Conservation (phyloP, 1,140 invertebrate species). For the Zaprionus africanus region DNA sequence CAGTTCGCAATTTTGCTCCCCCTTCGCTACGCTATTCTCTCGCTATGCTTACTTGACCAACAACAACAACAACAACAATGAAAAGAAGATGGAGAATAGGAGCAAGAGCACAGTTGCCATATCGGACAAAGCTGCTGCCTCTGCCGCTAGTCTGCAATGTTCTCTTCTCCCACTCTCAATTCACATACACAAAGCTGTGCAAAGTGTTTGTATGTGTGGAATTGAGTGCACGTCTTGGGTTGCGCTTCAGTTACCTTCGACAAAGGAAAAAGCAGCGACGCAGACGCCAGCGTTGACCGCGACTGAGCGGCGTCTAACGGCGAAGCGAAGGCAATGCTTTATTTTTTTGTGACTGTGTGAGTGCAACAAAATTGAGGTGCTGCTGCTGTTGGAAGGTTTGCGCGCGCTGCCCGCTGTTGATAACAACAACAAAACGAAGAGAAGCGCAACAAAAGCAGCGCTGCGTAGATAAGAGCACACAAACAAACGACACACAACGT, state of each 20-base stretch:
- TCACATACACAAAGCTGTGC: conserved; percentile 16
- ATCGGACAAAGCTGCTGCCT: conserved; percentile 21
- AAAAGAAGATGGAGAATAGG: not conserved
- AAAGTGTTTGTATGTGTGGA: conserved; percentile 35
- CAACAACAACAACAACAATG: conserved; percentile 5
- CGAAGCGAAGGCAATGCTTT: conserved; percentile 27
- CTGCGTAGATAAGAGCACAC: conserved; percentile 65
- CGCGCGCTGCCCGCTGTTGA: conserved; percentile 48
- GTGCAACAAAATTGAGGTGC: conserved; percentile 19
- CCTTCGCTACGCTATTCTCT: not conserved
- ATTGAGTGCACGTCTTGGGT: conserved; percentile 53
- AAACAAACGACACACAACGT: conserved; percentile 18
- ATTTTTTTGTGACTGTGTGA: not conserved
- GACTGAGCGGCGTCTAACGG: conserved; percentile 24
- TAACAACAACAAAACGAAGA: conserved; percentile 54
- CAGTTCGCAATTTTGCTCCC: conserved; percentile 19
- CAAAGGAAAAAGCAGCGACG: conserved; percentile 55
- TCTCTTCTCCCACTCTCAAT: conserved; percentile 7
- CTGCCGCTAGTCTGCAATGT: not conserved
- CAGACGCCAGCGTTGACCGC: conserved; percentile 33
- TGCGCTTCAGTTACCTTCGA: conserved; percentile 76
- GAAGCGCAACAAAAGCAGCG: conserved; percentile 61
- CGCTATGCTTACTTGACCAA: conserved; percentile 47
- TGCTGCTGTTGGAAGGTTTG: conserved; percentile 35
- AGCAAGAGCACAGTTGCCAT: conserved; percentile 20